These are phyloP conservation scores for Siniperca undulata DNA, from an alignment of 2,797 vertebrate genomes.

Conservation along the genomic window DNA sequence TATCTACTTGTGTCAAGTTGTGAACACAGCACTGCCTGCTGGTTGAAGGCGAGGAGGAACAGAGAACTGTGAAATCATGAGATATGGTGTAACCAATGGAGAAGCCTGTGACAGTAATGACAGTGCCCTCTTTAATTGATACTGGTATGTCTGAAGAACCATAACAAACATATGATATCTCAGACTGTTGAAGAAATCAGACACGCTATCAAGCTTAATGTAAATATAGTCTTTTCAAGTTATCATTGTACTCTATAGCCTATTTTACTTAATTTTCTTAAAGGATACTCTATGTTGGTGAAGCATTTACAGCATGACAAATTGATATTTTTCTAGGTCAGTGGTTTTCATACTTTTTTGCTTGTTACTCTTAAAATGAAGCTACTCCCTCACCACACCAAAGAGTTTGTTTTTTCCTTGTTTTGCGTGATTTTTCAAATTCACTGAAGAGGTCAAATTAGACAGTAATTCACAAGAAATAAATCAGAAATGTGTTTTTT, in stretches of 20 bases:
- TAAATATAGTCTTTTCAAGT: background rate
- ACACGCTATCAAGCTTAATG: background rate
- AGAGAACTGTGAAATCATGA: conserved; percentile 9
- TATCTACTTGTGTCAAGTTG: background rate
- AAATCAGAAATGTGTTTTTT: background rate
- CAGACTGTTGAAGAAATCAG: background rate
- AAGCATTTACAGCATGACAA: background rate
- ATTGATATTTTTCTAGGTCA: background rate
- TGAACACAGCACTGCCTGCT: conserved; percentile 59
- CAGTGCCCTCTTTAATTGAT: conserved; percentile 1
- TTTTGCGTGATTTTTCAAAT: background rate
- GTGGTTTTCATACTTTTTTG: background rate
- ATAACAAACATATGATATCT: conserved; percentile 11
- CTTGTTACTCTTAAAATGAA: background rate
- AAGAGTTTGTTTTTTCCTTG: background rate
- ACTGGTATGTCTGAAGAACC: background rate
- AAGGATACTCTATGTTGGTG: background rate
- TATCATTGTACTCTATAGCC: too few species aligned
- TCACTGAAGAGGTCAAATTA: background rate
- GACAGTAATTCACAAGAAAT: background rate
- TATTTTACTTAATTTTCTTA: background rate
- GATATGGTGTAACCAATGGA: background rate
- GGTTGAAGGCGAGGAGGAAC: background rate
- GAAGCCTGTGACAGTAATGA: background rate
- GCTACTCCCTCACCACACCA: accelerated